These are phyloP conservation scores for Lynx canadensis DNA, from an alignment of 2,113 vertebrate genomes.

Conservation along the genomic window DNA sequence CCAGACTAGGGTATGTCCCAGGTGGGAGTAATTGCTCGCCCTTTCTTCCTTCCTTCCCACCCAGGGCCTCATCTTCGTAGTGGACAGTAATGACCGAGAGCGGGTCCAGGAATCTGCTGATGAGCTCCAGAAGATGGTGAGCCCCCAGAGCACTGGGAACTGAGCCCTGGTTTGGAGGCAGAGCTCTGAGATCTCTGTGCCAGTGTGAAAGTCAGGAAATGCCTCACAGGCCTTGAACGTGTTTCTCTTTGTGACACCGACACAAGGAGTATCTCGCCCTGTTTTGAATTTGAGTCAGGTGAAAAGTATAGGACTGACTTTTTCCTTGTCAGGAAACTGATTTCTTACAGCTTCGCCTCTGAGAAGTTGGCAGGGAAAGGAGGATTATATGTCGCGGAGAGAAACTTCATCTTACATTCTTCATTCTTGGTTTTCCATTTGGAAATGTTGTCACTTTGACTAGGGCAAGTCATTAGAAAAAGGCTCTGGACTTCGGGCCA, in stretches of 20 bases:
- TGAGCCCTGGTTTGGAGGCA: background rate
- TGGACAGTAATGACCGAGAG: conserved; percentile 96
- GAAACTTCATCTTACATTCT: background rate
- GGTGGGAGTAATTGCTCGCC: background rate
- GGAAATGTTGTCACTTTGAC: background rate
- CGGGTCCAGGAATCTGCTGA: conserved; percentile 92
- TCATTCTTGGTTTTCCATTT: background rate
- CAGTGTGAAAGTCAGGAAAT: background rate
- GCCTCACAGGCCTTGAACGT: background rate
- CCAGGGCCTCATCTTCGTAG: conserved; percentile 96
- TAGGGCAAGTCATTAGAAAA: background rate
- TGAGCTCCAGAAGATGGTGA: conserved; percentile 95
- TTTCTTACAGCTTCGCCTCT: background rate
- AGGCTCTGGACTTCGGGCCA: background rate
- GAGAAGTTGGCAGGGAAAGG: background rate
- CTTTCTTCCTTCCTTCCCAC: background rate
- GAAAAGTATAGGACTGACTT: background rate
- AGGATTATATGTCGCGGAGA: background rate
- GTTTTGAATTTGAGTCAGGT: background rate
- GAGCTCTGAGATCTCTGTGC: background rate
- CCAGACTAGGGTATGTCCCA: background rate
- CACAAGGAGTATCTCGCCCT: background rate
- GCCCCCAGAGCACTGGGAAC: conserved; percentile 22
- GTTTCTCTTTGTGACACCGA: background rate
- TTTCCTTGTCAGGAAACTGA: background rate